A percentile compares a stretch with the other conserved stretches of the same genome.
Conservation (phyloP, 2,888 invertebrate species). For the Zhuqinia jingwanae region DNA sequence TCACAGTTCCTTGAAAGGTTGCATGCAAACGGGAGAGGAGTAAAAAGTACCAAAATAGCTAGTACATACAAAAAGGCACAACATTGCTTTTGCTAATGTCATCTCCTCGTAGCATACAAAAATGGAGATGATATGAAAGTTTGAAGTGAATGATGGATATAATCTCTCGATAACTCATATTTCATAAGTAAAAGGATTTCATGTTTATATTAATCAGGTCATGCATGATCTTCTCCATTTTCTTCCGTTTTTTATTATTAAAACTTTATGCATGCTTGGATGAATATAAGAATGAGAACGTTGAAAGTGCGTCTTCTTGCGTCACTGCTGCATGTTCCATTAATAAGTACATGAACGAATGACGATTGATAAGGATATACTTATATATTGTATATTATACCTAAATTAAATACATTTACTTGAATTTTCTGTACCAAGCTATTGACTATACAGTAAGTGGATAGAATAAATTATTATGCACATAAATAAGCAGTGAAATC, state of each 20-base stretch:
- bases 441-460: too few species aligned
- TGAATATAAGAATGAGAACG: too few species aligned
- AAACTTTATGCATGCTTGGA: too few species aligned
- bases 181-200: conserved; percentile 29
- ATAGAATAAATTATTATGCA: background rate
- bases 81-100: too few species aligned
- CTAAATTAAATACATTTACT: too few species aligned
- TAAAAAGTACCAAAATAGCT: background rate
- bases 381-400: too few species aligned
- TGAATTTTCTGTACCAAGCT: too few species aligned
- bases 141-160: background rate
- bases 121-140: background rate
- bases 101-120: background rate
- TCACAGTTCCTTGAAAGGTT: conserved; percentile 20
- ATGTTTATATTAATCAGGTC: conserved; percentile 20
- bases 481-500: background rate
- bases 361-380: too few species aligned
- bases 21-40: background rate
- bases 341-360: too few species aligned
- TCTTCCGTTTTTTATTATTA: too few species aligned
- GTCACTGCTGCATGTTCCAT: too few species aligned
- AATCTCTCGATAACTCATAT: conserved; percentile 23
- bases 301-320: too few species aligned
- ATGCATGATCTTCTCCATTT: conserved; percentile 12
- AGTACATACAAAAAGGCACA: background rate